Evolutionary conservation across 2,797 vertebrate species (phyloP), one percentile per base, ranked within the genome.

Genomic region (Atherinosoma microstoma): DNA sequence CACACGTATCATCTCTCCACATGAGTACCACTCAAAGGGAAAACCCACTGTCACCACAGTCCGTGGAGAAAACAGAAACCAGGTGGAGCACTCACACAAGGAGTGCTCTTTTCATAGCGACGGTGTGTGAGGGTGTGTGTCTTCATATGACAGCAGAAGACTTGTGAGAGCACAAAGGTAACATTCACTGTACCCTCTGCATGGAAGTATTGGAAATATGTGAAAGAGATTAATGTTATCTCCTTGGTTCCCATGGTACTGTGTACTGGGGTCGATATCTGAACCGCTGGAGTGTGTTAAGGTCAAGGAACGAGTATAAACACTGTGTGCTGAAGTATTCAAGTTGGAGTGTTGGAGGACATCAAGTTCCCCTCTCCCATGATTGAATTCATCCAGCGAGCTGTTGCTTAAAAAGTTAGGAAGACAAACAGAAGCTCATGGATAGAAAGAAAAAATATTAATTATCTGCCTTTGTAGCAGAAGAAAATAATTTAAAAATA

Each of bases 1-100:
- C 88, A 91, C 92, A 94, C 92, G 90, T 93, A 92, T 92, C 88
- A 84, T 88, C 87, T 91, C 91, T 92, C 84, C 87, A 90, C 92
- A 86, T 91, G 92, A 94, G 83, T 80, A 90, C 68, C 87, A 34
- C 79, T 92, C 89, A 93, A 93, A 91, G 82, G 76, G 86, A 90
- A 92, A 84, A 77, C 84, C 71, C 67, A 49, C 74, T 59, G 73
- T 73, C 75, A 77, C 80, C 67, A 80, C 79, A 69, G 82, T 74
- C 82, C 88, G 40, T 86, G 83, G 80, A 90, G 83, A 92, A 93
- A 93, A 93, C 89, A 93, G 85, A 93, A 88, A 87, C 83, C 94
- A 90, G 89, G 90, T 92, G 93, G 82, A 89, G 84, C 78, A 76
- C 79, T 87, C 90, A 81, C 85, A 92, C 87, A 89, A 76, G 76